Conservation (phyloP, 2,113 vertebrate species). For the Helogale parvula region DNA sequence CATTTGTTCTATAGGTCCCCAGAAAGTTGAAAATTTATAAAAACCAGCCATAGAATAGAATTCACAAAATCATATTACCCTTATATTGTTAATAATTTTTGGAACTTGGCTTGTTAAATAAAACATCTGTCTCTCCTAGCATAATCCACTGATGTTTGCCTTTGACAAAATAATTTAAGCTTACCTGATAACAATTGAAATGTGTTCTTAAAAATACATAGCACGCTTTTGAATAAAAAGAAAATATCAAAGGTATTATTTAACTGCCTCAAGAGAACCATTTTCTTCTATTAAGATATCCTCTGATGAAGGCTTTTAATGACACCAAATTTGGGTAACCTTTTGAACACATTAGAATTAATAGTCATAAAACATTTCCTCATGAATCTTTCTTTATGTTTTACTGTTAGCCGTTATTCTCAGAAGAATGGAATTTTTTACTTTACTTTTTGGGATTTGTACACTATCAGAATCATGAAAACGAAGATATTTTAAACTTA, state of each 20-base stretch:
- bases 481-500: not conserved
- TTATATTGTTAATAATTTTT: not conserved
- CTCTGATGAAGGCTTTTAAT: slow-evolving; percentile 81
- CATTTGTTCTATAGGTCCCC: not conserved
- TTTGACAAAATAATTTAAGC: not conserved
- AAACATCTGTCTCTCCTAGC: not conserved
- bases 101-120: not conserved
- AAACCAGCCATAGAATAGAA: not conserved
- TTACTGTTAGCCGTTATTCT: not conserved
- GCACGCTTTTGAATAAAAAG: slow-evolving; percentile 64
- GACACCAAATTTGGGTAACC: slow-evolving; percentile 74
- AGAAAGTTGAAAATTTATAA: not conserved
- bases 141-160: not conserved
- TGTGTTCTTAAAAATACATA: slow-evolving; percentile 55
- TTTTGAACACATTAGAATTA: slow-evolving; percentile 77
- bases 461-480: not conserved
- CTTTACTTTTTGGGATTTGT: not conserved
- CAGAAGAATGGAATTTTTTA: not conserved
- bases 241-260: slow-evolving; percentile 64
- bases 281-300: slow-evolving; percentile 78
- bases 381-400: slow-evolving; percentile 39
- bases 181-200: not conserved
- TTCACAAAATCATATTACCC: not conserved
- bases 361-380: slow-evolving; percentile 79
- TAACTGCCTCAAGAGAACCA: slow-evolving; percentile 74